Evolutionary conservation across 1,140 invertebrate genomes (phyloP).

Genomic region (Drosophila tsacasi): DNA sequence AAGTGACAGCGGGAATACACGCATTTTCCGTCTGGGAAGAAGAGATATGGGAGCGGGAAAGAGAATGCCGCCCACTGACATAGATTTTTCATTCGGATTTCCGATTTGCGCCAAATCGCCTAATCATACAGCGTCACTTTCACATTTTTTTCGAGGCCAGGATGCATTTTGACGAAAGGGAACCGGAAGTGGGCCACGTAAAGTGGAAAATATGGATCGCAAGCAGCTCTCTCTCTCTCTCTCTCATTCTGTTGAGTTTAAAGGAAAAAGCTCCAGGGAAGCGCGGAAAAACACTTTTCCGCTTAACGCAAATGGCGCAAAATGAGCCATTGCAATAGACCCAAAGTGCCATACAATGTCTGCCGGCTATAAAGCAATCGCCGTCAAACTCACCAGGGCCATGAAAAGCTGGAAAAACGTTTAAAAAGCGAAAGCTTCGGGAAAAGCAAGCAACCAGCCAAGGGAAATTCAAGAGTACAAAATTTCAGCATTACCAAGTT

Average conservation of each 20-base stretch:
- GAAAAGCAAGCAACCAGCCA: neutral
- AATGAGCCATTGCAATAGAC: conserved; percentile 42
- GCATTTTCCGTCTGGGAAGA: conserved; percentile 51
- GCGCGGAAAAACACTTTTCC: conserved; percentile 23
- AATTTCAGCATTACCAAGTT: neutral
- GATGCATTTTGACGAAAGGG: conserved; percentile 9
- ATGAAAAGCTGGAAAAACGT: conserved; percentile 1
- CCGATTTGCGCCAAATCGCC: conserved; percentile 65
- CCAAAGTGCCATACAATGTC: conserved; percentile 27
- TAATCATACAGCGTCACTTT: conserved; percentile 53
- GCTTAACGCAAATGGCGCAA: conserved; percentile 32
- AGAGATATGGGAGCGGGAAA: conserved; percentile 4
- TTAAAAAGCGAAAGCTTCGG: neutral
- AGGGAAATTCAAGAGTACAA: neutral
- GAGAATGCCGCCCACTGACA: conserved; percentile 19
- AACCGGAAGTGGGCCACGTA: neutral
- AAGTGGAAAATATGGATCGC: conserved; percentile 6
- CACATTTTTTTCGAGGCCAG: neutral
- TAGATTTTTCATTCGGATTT: conserved; percentile 51
- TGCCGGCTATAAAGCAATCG: conserved; percentile 36
- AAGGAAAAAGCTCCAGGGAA: neutral
- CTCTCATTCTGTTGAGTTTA: neutral
- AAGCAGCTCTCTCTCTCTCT: neutral
- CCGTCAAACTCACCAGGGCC: conserved; percentile 7
- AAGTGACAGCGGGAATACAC: conserved; percentile 13